Base-by-base conservation (phyloP, 2,113 vertebrate genomes). In the Festucalex cinctus region DNA sequence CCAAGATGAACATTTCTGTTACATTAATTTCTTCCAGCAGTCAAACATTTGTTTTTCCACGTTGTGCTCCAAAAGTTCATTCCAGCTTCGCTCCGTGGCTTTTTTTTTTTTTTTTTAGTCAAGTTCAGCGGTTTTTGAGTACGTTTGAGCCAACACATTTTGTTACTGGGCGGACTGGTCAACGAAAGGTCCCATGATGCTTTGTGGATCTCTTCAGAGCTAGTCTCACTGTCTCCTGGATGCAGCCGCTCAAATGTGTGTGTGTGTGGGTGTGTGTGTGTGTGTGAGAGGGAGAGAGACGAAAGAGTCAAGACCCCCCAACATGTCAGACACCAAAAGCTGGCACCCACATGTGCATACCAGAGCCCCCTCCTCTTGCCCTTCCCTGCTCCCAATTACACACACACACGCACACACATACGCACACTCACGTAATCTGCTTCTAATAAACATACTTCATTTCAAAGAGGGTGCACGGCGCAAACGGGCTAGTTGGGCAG, bases 311-410 rank as follows among this genome's bases (percentile, higher is more conserved):
- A 39, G 86, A 86, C 85, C 88, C 86, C 85, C 85, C 83, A 83
- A 73, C 54, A 71, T 83, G 83, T 86, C 74, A 84, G 83, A 86
- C 83, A 74, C 75, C 20, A 54, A 62, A 90, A 91, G 86, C 90
- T 91, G 91, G 88, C 85, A 87, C 76, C 82, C 90, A 92, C 90
- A 92, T 92, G 89, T 92, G 92, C 87, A 88, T 88, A 89, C 89
- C 89, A 90, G 83, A 88, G 71, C 75, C 76, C 35, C 7, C 39
- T 28, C 26, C 83, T 43, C 77, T 61, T 74, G 63, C 70, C 71
- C 77, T 85, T 73, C 79, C 79, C 86, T 81, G 78, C 76, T 86
- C 66, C 56, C 75, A 83, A 78, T 80, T 74, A 64, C 71, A 53
- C 63, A 49, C 56, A 57, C 43, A 68, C 46, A 54, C 56, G 44